phyloP scores from a whole-genome alignment of 2,797 vertebrate genomes.

The Prunella strophiata region DNA sequence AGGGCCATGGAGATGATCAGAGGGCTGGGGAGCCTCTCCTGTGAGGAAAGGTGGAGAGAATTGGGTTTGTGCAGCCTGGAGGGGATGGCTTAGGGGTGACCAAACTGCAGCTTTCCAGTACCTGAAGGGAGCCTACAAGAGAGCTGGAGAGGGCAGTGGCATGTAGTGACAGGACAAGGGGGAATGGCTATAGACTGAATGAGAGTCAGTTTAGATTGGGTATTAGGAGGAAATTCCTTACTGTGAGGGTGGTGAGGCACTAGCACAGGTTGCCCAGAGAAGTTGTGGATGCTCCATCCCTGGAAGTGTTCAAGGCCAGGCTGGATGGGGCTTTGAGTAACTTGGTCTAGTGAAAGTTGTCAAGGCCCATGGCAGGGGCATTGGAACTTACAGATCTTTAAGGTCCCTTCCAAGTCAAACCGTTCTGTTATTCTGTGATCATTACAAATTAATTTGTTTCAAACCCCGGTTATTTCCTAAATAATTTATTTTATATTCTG shows the following conservation, averaged over 20 bases:
- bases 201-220: neutral
- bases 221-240: neutral
- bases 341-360: neutral
- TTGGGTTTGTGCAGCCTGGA: neutral
- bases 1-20: neutral
- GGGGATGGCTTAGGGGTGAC: neutral
- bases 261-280: neutral
- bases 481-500: neutral
- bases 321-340: neutral
- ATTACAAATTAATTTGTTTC: neutral
- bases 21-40: neutral
- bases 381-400: neutral
- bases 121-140: neutral
- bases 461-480: neutral
- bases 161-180: neutral
- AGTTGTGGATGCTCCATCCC: neutral
- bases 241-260: neutral
- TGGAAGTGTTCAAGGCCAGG: neutral
- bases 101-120: neutral
- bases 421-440: neutral
- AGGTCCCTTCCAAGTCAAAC: neutral
- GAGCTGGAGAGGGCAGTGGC: neutral
- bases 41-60: neutral
- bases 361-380: neutral
- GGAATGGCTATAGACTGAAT: neutral